phyloP scores from a whole-genome alignment of 2,888 invertebrate genomes.

The Dynastes maya region DNA sequence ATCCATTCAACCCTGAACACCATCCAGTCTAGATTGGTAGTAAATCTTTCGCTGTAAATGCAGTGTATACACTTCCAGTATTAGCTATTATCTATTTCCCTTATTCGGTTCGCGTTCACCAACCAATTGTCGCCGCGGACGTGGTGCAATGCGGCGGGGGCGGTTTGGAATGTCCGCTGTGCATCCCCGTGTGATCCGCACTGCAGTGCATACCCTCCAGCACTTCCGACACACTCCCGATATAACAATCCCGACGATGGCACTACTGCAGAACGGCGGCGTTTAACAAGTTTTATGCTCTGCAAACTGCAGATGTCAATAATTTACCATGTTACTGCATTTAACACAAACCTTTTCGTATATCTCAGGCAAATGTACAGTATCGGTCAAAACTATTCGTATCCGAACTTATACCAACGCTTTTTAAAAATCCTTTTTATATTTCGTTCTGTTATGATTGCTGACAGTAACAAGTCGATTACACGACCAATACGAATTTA shows the following conservation, averaged over 20 bases:
- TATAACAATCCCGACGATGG: neutral
- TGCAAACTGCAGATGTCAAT: conserved; percentile 41
- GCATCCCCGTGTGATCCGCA: conserved; percentile 26
- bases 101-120: neutral
- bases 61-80: no score
- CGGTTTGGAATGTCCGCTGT: conserved; percentile 18
- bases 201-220: conserved; percentile 28
- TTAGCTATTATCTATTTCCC: no score
- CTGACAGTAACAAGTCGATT: no score
- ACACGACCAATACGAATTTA: no score
- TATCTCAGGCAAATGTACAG: conserved; percentile 1
- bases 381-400: neutral
- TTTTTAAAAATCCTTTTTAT: no score
- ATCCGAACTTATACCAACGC: no score
- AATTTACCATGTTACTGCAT: conserved; percentile 39
- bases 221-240: neutral
- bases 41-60: no score
- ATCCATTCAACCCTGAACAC: no score
- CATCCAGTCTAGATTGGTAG: no score
- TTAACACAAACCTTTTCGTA: conserved; percentile 8
- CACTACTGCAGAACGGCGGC: conserved; percentile 27
- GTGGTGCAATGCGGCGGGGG: conserved; percentile 49
- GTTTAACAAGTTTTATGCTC: conserved; percentile 42
- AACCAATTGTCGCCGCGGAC: conserved; percentile 20
- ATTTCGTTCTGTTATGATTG: no score